phyloP scores from a whole-genome alignment of 2,113 vertebrate genomes.

The Cinclus mexicanus region DNA sequence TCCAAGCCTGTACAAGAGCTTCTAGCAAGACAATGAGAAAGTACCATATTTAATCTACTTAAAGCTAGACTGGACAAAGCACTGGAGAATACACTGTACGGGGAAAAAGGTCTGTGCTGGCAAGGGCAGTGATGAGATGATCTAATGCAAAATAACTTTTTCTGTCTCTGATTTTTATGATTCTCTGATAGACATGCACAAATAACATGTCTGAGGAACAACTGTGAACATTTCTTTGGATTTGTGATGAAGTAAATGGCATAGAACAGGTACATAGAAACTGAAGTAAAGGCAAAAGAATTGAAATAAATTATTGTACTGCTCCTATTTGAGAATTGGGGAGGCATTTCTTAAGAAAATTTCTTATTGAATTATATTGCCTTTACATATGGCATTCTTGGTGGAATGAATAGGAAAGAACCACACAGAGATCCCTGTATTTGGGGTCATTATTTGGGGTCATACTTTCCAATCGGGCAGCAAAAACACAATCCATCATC shows the following conservation, averaged over 20 bases:
- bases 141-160: background rate
- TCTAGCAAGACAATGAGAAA: slow-evolving; percentile 59
- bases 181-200: background rate
- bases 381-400: background rate
- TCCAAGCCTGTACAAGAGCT: slow-evolving; percentile 40
- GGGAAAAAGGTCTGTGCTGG: background rate
- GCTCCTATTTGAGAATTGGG: background rate
- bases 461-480: background rate
- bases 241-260: background rate
- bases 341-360: background rate
- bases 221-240: background rate
- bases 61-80: slow-evolving; percentile 47
- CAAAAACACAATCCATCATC: background rate
- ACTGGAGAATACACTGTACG: background rate
- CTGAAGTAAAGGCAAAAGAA: background rate
- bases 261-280: background rate
- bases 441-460: background rate
- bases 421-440: background rate
- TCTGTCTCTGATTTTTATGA: background rate
- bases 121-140: background rate
- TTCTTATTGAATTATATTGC: background rate
- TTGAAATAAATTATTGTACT: background rate
- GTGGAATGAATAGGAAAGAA: background rate
- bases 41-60: slow-evolving; percentile 65
- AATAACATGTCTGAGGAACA: background rate